phyloP scores from a whole-genome alignment of 2,888 invertebrate species.

The Drepanosiphum platanoidis region DNA sequence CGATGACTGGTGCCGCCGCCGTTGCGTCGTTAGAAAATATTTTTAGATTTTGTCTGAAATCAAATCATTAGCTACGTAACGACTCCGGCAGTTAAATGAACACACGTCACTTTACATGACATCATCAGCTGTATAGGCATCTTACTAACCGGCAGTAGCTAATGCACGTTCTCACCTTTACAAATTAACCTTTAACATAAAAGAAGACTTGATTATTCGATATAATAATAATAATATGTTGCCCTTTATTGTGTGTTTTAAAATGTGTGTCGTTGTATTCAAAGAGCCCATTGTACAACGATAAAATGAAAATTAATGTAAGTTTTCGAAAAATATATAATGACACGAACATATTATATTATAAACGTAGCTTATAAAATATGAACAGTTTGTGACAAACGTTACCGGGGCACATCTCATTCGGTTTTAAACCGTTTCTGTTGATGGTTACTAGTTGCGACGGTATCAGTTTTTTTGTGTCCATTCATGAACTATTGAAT shows the following conservation, averaged over 20 bases:
- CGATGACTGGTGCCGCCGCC: neutral
- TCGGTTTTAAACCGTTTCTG: neutral
- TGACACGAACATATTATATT: neutral
- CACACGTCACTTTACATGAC: too few relatives aligned
- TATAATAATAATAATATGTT: neutral
- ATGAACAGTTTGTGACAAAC: too few relatives aligned
- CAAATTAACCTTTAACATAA: neutral
- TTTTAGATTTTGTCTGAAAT: neutral
- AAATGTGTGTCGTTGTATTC: neutral
- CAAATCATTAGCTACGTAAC: neutral
- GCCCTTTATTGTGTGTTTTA: neutral
- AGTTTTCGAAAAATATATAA: neutral
- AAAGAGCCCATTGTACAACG: neutral
- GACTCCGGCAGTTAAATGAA: too few relatives aligned
- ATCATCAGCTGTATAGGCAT: neutral
- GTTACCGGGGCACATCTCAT: neutral
- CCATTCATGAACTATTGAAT: too few relatives aligned
- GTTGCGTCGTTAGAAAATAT: neutral
- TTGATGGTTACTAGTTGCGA: too few relatives aligned
- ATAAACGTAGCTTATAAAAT: too few relatives aligned
- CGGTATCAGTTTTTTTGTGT: too few relatives aligned
- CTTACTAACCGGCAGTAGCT: neutral
- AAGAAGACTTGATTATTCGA: neutral
- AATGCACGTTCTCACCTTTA: neutral
- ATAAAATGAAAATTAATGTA: neutral